A percentile compares a stretch with the other conserved stretches of the same genome.
phyloP scores from a whole-genome alignment of 2,113 vertebrate species.

The Perognathus longimembris region DNA sequence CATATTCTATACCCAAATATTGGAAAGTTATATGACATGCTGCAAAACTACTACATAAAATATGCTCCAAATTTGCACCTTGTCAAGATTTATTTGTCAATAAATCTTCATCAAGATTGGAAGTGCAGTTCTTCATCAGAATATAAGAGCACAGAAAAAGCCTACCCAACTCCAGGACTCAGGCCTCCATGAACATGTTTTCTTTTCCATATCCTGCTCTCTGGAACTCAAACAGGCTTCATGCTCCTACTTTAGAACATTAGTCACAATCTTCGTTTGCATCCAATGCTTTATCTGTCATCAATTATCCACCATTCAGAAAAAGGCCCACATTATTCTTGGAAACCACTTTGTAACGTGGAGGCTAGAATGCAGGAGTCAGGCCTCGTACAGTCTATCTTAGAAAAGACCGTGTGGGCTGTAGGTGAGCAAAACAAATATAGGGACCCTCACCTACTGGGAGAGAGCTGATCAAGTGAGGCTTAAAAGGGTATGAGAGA shows the following conservation, averaged over 20 bases:
- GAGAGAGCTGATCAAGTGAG: not conserved
- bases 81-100: not conserved
- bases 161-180: not conserved
- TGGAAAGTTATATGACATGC: not conserved
- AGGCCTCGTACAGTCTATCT: not conserved
- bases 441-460: not conserved
- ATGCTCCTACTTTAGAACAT: not conserved
- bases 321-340: not conserved
- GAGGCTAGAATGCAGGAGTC: not conserved
- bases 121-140: not conserved
- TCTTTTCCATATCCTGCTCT: not conserved
- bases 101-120: not conserved
- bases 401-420: not conserved
- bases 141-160: not conserved
- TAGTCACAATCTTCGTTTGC: not conserved
- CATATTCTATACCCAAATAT: slow-evolving; percentile 18
- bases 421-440: not conserved
- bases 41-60: not conserved
- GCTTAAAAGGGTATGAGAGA: not conserved
- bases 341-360: not conserved
- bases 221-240: not conserved
- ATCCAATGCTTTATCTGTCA: not conserved
- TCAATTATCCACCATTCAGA: not conserved
- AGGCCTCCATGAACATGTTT: not conserved
- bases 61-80: not conserved